These are phyloP conservation scores for Caenorhabditis angaria DNA, from an alignment of 2,888 invertebrate species.

Conservation along the genomic window DNA sequence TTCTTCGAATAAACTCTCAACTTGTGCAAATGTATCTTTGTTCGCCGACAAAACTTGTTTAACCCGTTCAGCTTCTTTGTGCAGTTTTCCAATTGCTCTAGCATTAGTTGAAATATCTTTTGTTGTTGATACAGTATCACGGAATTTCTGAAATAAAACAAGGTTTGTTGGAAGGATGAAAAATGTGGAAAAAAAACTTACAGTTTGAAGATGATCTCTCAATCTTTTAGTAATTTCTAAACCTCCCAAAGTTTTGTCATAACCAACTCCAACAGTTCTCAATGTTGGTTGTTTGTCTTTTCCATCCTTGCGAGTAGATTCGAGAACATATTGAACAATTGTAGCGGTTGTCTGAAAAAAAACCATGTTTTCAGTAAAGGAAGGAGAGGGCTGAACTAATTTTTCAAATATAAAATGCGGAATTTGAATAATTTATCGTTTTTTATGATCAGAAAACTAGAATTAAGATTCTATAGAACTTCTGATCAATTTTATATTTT, in stretches of 20 bases:
- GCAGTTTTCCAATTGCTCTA: constrained; percentile 90
- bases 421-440: too few relatives aligned
- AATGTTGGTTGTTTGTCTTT: constrained; percentile 57
- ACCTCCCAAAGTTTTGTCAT: constrained; percentile 88
- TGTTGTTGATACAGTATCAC: constrained; percentile 49
- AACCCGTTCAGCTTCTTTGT: constrained; percentile 94
- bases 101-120: constrained; percentile 76
- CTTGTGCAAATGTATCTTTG: constrained; percentile 88
- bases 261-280: constrained; percentile 82
- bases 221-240: constrained; percentile 89
- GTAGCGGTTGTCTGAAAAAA: constrained; percentile 49
- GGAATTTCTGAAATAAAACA: constrained; percentile 38
- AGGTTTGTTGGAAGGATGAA: not conserved
- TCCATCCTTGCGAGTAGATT: constrained; percentile 43
- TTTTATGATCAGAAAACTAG: too few relatives aligned
- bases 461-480: too few relatives aligned
- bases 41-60: constrained; percentile 97
- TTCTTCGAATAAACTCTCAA: constrained; percentile 93
- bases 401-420: too few relatives aligned
- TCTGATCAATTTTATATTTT: not conserved
- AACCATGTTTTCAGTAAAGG: too few relatives aligned
- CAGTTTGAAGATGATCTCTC: constrained; percentile 47
- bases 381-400: too few relatives aligned
- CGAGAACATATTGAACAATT: constrained; percentile 50
- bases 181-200: constrained; percentile 72